These are phyloP conservation scores for Dascyllus trimaculatus DNA, from an alignment of 2,113 vertebrate genomes.

Conservation along the genomic window DNA sequence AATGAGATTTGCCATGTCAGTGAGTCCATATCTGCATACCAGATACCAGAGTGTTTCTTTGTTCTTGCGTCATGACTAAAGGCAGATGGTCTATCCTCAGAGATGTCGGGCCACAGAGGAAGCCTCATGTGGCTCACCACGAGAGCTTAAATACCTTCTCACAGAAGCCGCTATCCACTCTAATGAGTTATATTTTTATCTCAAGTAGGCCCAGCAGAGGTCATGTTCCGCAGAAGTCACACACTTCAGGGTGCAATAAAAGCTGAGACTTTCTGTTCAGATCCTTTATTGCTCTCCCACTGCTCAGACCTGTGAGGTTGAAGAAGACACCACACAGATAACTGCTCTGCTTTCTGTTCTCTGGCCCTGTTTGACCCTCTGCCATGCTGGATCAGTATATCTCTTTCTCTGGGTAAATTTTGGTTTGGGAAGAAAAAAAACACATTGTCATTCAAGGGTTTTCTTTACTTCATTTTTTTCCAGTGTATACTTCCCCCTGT, in stretches of 20 bases:
- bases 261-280: slow-evolving; percentile 10
- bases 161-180: neutral
- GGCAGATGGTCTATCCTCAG: neutral
- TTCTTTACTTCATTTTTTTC: too few relatives aligned
- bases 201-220: slow-evolving; percentile 18
- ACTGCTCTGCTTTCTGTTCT: neutral
- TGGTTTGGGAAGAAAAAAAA: too few relatives aligned
- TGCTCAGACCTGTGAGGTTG: slow-evolving; percentile 4
- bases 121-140: neutral
- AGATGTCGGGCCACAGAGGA: neutral
- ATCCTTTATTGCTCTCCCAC: slow-evolving; percentile 27
- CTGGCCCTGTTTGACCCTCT: neutral
- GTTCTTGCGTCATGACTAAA: neutral
- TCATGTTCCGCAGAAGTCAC: slow-evolving; percentile 15
- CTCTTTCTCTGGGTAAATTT: neutral
- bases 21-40: neutral
- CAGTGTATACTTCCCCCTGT: too few relatives aligned
- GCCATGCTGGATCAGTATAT: neutral
- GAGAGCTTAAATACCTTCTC: slow-evolving; percentile 1
- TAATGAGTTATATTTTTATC: slow-evolving; percentile 27
- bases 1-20: neutral
- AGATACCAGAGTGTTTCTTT: neutral
- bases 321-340: neutral
- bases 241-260: slow-evolving; percentile 47
- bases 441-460: too few relatives aligned